Base-by-base conservation (phyloP, 1,140 invertebrate species). In the Helicoverpa zea region DNA sequence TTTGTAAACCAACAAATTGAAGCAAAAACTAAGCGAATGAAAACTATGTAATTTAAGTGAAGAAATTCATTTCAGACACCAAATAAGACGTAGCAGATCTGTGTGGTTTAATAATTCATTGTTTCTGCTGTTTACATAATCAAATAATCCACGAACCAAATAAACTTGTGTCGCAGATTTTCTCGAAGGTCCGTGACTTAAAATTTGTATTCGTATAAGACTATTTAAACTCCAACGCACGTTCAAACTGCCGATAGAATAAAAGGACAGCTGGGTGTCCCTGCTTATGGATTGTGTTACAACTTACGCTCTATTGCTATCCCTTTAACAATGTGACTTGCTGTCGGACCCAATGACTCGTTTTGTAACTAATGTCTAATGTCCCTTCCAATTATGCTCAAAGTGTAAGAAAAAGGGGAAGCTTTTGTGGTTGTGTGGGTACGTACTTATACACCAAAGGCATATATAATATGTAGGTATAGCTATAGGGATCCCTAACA, bases 1-100 rank as follows among this genome's bases (percentile, higher is more conserved):
- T 72, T 72, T 72, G 47, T 72, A 54, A 14, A 10, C 47, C 49
- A 72, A 52, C 68, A 54, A 72, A 72, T 54, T 30, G 68, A 54
- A 72, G 68, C 14, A 30, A 72, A 49, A 68, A 66, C 64, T 68
- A 72, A 72, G 29, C 23, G 14, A 72, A 54, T n/a, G 30, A 30
- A 49, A 14, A 12, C 9, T 23, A 23, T 23, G 23, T 23, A 23
- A 23, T 23, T 23, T 23, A 11, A 2, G 13, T 49, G 47, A 18
- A 30, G 49, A 14, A 30, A 72, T 43, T 7, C 35, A 43, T 43
- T 43, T 30, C 18, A 30, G 49, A 7, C 29, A 43, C 16, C 43
- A 43, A 43, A 43, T 9, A 43, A 43, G 35, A 43, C 35, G 35
- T 5, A 43, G 35, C 9, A 43, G 5, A 43, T 43, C 35, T 43